A percentile compares a stretch with the other conserved stretches of the same genome.
phyloP scores from a whole-genome alignment of 2,888 invertebrate genomes.

The Eretmocerus hayati region DNA sequence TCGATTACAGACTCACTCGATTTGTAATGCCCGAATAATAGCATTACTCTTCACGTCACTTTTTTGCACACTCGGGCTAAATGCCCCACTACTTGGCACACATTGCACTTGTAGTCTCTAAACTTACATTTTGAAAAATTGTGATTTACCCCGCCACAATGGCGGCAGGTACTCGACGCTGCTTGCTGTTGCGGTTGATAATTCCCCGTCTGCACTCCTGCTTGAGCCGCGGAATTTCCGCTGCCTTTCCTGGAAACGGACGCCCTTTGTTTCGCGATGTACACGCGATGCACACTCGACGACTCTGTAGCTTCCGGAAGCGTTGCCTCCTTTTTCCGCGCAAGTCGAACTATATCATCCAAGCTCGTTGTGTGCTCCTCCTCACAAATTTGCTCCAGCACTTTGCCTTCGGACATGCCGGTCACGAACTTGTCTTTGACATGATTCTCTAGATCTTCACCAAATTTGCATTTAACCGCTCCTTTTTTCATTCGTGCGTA shows the following conservation, averaged over 20 bases:
- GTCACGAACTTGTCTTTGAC: constrained; percentile 26
- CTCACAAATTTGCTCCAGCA: constrained; percentile 10
- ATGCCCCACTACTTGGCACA: neutral
- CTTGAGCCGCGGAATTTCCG: neutral
- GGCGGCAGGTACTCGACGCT: too few species aligned
- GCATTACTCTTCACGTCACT: too few species aligned
- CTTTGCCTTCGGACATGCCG: constrained; percentile 11
- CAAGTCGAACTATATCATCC: constrained; percentile 14
- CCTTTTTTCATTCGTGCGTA: constrained; percentile 32
- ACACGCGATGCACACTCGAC: neutral
- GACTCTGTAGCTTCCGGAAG: constrained; percentile 1
- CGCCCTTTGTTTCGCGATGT: constrained; percentile 4
- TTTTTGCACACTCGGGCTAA: too few species aligned
- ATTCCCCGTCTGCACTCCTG: neutral
- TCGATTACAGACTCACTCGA: too few species aligned
- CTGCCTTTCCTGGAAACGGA: neutral
- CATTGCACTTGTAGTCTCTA: neutral
- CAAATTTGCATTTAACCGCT: constrained; percentile 16
- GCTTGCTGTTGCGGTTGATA: neutral
- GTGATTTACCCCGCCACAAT: neutral
- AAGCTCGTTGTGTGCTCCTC: neutral
- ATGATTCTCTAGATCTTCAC: constrained; percentile 17
- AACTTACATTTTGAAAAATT: neutral
- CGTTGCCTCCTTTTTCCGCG: constrained; percentile 22
- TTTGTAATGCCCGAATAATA: too few species aligned